These are phyloP conservation scores for Philaethria dido DNA, from an alignment of 2,888 invertebrate genomes.

Conservation along the genomic window DNA sequence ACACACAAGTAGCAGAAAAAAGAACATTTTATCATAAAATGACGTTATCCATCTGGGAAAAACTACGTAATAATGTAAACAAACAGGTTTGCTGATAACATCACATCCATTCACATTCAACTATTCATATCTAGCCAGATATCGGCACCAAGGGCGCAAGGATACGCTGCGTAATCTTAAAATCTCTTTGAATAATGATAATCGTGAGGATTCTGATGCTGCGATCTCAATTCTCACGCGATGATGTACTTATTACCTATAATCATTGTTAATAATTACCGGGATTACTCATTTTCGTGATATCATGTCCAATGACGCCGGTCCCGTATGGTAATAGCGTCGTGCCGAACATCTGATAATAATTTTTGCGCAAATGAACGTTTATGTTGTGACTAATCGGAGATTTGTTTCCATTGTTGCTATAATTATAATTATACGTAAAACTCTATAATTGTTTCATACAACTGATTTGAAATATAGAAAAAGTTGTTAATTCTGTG, in stretches of 20 bases:
- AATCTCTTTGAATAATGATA: constrained; percentile 42
- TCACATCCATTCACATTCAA: constrained; percentile 29
- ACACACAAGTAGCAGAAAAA: not conserved
- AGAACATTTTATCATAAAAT: not conserved
- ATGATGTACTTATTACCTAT: constrained; percentile 42
- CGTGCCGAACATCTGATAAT: constrained; percentile 66
- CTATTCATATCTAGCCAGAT: constrained; percentile 31
- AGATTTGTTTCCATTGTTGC: constrained; percentile 54
- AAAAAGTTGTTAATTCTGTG: not conserved
- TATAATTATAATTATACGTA: not conserved
- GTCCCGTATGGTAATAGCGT: constrained; percentile 65
- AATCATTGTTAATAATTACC: constrained; percentile 42
- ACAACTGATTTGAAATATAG: not conserved
- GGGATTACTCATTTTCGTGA: constrained; percentile 65
- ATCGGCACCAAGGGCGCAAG: constrained; percentile 30
- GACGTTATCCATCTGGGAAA: constrained; percentile 3
- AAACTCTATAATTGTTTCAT: not conserved
- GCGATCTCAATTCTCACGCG: constrained; percentile 43
- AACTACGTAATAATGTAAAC: constrained; percentile 16
- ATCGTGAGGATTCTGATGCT: constrained; percentile 39
- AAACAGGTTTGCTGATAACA: constrained; percentile 20
- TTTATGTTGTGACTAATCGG: constrained; percentile 73
- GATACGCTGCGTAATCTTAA: constrained; percentile 36
- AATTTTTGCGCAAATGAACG: constrained; percentile 68
- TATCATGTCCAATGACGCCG: constrained; percentile 61